Evolutionary conservation across 2,113 vertebrate species (phyloP).

Genomic region (Anseranas semipalmata): DNA sequence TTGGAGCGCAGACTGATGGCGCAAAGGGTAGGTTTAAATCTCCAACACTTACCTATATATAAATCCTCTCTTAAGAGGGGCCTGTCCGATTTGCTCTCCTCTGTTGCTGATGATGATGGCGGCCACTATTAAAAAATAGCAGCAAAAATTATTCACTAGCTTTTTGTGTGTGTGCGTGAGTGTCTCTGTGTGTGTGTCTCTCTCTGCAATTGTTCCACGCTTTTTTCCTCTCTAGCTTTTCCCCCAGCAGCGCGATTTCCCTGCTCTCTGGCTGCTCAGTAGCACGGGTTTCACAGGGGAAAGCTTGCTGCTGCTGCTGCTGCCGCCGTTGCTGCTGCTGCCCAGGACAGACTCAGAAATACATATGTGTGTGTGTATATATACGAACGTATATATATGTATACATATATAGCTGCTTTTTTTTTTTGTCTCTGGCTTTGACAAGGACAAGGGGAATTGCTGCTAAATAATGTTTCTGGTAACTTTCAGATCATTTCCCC

Average conservation of each 20-base stretch:
- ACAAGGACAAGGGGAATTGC: constrained; percentile 80
- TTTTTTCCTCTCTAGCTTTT: constrained; percentile 80
- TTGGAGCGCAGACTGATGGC: constrained; percentile 99
- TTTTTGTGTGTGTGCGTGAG: constrained; percentile 78
- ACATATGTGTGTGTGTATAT: constrained; percentile 57
- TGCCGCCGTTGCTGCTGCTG: background rate
- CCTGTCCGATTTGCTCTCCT: constrained; percentile 79
- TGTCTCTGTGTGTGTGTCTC: constrained; percentile 75
- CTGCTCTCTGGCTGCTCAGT: constrained; percentile 78
- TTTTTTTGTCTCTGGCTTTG: constrained; percentile 78
- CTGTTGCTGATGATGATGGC: constrained; percentile 78
- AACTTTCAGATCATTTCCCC: constrained; percentile 83
- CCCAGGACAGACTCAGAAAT: constrained; percentile 20
- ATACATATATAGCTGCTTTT: constrained; percentile 66
- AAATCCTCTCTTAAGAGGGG: constrained; percentile 88
- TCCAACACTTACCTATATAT: constrained; percentile 93
- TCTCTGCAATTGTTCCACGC: constrained; percentile 83
- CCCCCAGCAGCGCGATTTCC: constrained; percentile 75
- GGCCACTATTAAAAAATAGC: constrained; percentile 83
- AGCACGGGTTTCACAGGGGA: constrained; percentile 83
- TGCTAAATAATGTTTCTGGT: constrained; percentile 93
- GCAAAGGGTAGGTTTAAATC: constrained; percentile 99
- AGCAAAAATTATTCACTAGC: constrained; percentile 83
- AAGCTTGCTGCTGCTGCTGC: constrained; percentile 64
- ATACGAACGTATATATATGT: constrained; percentile 65